Conservation (phyloP, 2,113 vertebrate species). For the Strix uralensis region DNA sequence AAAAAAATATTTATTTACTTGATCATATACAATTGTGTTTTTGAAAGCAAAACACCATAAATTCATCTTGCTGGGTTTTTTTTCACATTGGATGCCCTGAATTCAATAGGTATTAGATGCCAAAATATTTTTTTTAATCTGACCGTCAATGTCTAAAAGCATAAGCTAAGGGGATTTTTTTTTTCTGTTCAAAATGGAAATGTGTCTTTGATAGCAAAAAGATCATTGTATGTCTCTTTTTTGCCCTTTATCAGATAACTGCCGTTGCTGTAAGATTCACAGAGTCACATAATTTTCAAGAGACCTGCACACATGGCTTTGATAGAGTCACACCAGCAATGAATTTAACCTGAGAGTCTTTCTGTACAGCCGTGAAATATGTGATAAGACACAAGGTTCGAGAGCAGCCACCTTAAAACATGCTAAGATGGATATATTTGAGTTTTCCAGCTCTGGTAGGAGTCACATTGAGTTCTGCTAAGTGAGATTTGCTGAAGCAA, state of each 20-base stretch:
- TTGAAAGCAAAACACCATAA: not conserved
- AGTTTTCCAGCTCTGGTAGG: not conserved
- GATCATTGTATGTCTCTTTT: not conserved
- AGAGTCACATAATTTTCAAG: not conserved
- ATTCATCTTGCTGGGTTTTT: not conserved
- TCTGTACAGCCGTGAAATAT: not conserved
- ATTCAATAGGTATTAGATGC: not conserved
- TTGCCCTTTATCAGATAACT: not conserved
- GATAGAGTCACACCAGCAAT: not conserved
- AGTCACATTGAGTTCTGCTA: not conserved
- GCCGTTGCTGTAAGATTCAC: not conserved
- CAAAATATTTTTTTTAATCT: not conserved
- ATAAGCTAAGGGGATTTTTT: not conserved
- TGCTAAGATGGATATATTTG: rapidly evolving
- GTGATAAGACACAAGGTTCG: not conserved
- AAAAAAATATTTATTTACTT: not conserved
- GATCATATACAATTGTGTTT: not conserved
- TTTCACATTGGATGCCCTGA: not conserved
- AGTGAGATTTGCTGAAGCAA: not conserved
- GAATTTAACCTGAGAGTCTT: not conserved
- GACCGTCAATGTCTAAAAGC: not conserved
- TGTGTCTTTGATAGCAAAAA: not conserved
- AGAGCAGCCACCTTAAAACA: not conserved
- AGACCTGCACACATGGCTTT: not conserved
- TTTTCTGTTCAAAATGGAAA: not conserved